A percentile compares a stretch with the other conserved stretches of the same genome.
These are phyloP conservation scores for Gastrophryne carolinensis DNA, from an alignment of 2,797 vertebrate species.

Conservation along the genomic window DNA sequence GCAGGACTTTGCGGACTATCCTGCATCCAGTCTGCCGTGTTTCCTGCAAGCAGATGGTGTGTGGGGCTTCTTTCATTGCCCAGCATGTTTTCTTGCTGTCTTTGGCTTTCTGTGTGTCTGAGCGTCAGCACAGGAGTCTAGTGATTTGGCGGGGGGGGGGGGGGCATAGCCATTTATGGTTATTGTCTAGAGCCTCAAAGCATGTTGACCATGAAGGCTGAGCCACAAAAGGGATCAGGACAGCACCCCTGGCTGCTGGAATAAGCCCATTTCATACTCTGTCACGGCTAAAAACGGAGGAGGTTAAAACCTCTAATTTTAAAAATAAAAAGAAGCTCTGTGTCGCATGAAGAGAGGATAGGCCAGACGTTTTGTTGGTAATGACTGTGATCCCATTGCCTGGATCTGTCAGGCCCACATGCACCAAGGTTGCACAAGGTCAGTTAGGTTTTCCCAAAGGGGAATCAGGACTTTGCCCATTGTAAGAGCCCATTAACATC, in stretches of 20 bases:
- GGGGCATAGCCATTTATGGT: not conserved
- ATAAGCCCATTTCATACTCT: conserved; percentile 49
- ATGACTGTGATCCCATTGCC: conserved; percentile 20
- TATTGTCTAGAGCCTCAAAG: not conserved
- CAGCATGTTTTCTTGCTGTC: not conserved
- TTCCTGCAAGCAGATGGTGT: not conserved
- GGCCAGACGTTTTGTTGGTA: conserved; percentile 7
- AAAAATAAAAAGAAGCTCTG: conserved; percentile 39
- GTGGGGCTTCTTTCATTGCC: not conserved
- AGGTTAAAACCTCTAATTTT: conserved; percentile 45
- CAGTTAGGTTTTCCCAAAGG: not conserved
- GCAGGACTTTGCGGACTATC: no score
- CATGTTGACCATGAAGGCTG: conserved; percentile 5
- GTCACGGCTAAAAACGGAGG: conserved; percentile 36
- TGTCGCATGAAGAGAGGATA: not conserved
- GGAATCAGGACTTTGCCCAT: not conserved
- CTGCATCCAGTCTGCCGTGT: not conserved
- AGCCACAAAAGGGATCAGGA: conserved; percentile 10
- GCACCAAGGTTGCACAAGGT: not conserved
- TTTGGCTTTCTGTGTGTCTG: not conserved
- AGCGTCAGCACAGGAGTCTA: not conserved
- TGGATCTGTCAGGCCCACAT: not conserved
- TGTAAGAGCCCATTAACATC: not conserved
- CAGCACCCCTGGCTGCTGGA: not conserved
- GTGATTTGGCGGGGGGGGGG: not conserved